Base-by-base conservation (phyloP, 2,797 vertebrate genomes). In the Stomatorhinus walkeri region DNA sequence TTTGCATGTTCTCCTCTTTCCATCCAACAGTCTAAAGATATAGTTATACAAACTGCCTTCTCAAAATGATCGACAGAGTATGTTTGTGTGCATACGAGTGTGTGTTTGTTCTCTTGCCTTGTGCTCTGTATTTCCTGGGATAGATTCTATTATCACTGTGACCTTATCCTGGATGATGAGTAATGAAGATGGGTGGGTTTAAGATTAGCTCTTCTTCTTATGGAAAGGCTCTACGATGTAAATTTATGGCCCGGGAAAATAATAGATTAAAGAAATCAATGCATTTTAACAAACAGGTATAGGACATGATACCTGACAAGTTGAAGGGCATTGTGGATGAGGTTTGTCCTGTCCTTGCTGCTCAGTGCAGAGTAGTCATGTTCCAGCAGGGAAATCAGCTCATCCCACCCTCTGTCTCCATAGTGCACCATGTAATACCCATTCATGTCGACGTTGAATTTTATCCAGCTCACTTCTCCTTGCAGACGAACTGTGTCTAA, bases 391-490 rank as follows among this genome's bases (percentile, higher is more conserved):
- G n/a, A 7, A 87, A 81, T 87, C 83, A 90, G 87, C 22, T 83
- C 19, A 9, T 88, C 87, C 89, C 89, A 90, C 24, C 89, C 89
- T 51, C 46, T 52, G n/a, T 85, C 87, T 48, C 59, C 89, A 88
- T 90, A 90, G 24, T 90, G 89, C 19, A 90, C 89, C 64, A 90
- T 19, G 68, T 90, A 90, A 61, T 90, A 90, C 61, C 89, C 87
- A 81, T 72, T 90, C 89, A 90, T 90, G 87, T 90, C 87, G 5
- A 85, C 81, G 24, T 90, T 90, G 83, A 90, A 88, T 87, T 90
- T 90, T 22, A 90, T 86, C 89, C 89, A 90, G 48, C 64, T 61
- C 87, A 88, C 87, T 12, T 90, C 87, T 59, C 22, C 64, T 40
- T 88, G 46, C n/a, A 90, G 84, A 7, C 59, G 79, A 79, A 90